A percentile compares a stretch with the other conserved stretches of the same genome.
Evolutionary conservation across 2,113 vertebrate species (phyloP).

Genomic region (Mormoops blainvillei): DNA sequence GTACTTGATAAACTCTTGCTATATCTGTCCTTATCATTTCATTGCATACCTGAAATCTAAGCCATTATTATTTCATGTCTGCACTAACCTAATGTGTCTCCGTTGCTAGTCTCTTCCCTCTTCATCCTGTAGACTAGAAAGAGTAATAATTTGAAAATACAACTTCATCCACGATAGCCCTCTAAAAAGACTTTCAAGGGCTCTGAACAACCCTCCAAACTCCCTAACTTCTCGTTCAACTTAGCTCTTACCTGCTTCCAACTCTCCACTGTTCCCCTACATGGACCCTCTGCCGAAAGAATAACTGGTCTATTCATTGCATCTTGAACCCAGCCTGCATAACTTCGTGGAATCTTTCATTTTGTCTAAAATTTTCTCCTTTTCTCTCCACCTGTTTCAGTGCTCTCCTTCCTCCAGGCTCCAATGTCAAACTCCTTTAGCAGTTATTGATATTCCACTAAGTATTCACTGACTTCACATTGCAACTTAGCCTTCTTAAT

Average conservation of each 20-base stretch:
- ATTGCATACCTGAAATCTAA: background rate
- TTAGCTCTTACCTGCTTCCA: background rate
- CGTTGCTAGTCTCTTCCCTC: background rate
- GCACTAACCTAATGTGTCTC: background rate
- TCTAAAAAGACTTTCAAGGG: background rate
- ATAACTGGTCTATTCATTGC: background rate
- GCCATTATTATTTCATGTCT: background rate
- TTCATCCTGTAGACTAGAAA: background rate
- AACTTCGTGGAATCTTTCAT: background rate
- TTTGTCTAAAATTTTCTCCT: background rate
- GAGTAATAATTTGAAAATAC: background rate
- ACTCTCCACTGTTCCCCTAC: background rate
- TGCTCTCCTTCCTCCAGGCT: background rate
- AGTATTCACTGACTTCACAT: background rate
- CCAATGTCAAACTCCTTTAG: background rate
- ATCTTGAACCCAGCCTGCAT: accelerated
- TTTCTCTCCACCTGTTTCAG: background rate
- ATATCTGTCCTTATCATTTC: background rate
- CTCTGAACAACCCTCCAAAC: background rate
- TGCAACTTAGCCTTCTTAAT: background rate
- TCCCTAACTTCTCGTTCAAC: background rate
- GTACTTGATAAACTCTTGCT: background rate
- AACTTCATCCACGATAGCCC: background rate
- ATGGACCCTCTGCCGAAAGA: background rate
- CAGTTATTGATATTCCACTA: background rate